Evolutionary conservation across 1,140 invertebrate genomes (phyloP).

Genomic region (Drosophila seguyi): DNA sequence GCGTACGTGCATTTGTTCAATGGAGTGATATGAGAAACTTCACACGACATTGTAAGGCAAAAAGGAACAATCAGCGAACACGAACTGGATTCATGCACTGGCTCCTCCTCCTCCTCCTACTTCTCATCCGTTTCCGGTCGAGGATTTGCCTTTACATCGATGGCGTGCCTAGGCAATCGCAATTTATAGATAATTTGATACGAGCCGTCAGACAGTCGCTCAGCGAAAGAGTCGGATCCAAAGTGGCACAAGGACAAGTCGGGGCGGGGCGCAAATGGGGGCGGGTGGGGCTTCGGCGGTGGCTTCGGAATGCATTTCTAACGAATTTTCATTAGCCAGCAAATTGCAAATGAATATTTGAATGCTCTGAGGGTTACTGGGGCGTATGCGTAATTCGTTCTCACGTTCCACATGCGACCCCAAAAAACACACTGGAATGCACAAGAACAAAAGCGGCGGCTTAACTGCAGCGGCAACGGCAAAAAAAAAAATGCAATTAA

Average conservation of each 20-base stretch:
- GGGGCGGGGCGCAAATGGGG: background rate
- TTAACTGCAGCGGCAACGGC: slow-evolving; percentile 31
- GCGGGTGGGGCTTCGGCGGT: background rate
- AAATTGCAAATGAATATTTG: slow-evolving; percentile 56
- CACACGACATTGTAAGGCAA: slow-evolving; percentile 59
- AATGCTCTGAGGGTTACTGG: slow-evolving; percentile 46
- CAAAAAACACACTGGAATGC: slow-evolving; percentile 37
- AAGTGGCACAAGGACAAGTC: slow-evolving; percentile 76
- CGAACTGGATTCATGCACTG: slow-evolving; percentile 40
- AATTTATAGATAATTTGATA: slow-evolving; percentile 82
- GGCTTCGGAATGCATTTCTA: slow-evolving; percentile 70
- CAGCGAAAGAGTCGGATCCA: slow-evolving; percentile 35
- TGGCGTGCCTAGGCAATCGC: slow-evolving; percentile 70
- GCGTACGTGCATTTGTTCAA: slow-evolving; percentile 30
- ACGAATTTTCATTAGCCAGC: slow-evolving; percentile 70
- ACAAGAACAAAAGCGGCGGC: slow-evolving; percentile 39
- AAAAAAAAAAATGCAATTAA: slow-evolving; percentile 69
- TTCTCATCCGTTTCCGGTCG: background rate
- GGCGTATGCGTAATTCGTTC: slow-evolving; percentile 61
- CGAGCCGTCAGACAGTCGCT: slow-evolving; percentile 61
- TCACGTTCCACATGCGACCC: slow-evolving; percentile 40
- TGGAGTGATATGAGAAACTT: slow-evolving; percentile 74
- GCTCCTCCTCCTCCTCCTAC: background rate
- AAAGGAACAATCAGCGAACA: slow-evolving; percentile 56
- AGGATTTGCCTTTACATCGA: slow-evolving; percentile 43